phyloP scores from a whole-genome alignment of 1,140 invertebrate genomes.

The Piezodorus guildinii region DNA sequence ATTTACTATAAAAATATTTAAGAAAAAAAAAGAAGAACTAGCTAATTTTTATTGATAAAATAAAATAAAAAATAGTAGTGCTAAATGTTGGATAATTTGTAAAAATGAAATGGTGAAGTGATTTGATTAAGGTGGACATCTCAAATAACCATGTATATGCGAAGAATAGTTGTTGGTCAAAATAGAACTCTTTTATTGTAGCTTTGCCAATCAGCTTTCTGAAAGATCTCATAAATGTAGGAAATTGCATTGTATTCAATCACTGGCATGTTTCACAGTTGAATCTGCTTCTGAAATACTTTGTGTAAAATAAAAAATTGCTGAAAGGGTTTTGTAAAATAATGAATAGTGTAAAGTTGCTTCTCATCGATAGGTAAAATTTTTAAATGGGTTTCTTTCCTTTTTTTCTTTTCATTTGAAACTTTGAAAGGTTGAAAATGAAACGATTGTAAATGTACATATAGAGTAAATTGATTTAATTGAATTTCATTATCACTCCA shows the following conservation, averaged over 20 bases:
- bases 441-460: conserved; percentile 4
- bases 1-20: background rate
- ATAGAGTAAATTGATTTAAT: conserved; percentile 6
- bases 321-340: background rate
- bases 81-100: conserved; percentile 10
- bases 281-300: conserved; percentile 6
- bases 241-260: conserved; percentile 11
- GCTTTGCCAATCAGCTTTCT: conserved; percentile 25
- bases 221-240: conserved; percentile 24
- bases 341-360: conserved; percentile 6
- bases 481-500: conserved; percentile 32
- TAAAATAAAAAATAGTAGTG: conserved; percentile 1
- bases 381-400: no score
- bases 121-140: background rate
- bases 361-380: background rate
- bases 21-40: no score
- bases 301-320: conserved; percentile 7
- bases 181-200: conserved; percentile 16
- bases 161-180: conserved; percentile 1
- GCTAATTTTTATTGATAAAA: no score
- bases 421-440: background rate
- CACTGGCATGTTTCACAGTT: conserved; percentile 11
- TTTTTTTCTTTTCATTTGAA: background rate
- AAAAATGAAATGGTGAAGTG: conserved; percentile 7
- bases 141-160: background rate